Evolutionary conservation across 2,888 invertebrate species (phyloP).

Genomic region (Athalia rosae): DNA sequence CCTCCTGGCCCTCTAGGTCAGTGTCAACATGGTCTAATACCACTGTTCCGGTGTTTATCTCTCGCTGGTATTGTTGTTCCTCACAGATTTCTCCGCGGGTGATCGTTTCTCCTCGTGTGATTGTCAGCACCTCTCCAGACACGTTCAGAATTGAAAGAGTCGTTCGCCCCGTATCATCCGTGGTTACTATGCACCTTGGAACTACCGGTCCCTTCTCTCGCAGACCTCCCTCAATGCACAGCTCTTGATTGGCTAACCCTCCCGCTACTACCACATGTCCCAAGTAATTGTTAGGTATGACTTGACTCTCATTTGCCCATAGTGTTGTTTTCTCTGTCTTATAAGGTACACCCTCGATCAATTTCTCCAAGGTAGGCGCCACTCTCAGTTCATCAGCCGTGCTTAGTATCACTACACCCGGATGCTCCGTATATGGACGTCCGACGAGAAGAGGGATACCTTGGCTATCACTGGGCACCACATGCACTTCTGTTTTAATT

Average conservation of each 20-base stretch:
- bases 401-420: slow-evolving; percentile 51
- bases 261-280: slow-evolving; percentile 47
- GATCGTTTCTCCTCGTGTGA: background rate
- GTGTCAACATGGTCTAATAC: slow-evolving; percentile 41
- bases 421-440: slow-evolving; percentile 56
- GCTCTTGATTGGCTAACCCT: slow-evolving; percentile 35
- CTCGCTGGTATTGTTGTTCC: background rate
- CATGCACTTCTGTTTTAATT: slow-evolving; percentile 46
- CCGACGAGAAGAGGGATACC: slow-evolving; percentile 54
- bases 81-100: slow-evolving; percentile 42
- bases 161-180: slow-evolving; percentile 48
- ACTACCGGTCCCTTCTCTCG: slow-evolving; percentile 48
- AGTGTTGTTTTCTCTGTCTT: slow-evolving; percentile 41
- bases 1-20: slow-evolving; percentile 38
- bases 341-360: slow-evolving; percentile 35
- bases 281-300: slow-evolving; percentile 50
- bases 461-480: slow-evolving; percentile 54
- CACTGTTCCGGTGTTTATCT: slow-evolving; percentile 12
- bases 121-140: background rate
- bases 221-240: slow-evolving; percentile 51
- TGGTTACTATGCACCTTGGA: slow-evolving; percentile 50
- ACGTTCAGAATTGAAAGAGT: slow-evolving; percentile 48
- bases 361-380: slow-evolving; percentile 42
- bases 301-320: slow-evolving; percentile 31
- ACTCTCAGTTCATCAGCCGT: slow-evolving; percentile 48